Conservation (phyloP, 2,888 invertebrate species). For the Matsumyia berberina region DNA sequence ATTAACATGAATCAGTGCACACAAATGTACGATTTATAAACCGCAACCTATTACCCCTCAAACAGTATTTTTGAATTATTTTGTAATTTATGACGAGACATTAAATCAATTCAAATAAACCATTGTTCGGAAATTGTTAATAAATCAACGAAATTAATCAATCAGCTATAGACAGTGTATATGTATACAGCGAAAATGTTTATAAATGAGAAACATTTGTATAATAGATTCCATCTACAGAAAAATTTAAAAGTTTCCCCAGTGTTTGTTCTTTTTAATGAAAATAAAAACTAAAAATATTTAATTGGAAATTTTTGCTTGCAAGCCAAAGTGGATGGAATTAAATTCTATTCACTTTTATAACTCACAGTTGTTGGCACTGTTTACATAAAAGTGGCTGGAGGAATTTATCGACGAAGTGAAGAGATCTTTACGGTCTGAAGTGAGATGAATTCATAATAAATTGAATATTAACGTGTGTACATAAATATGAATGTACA, state of each 20-base stretch:
- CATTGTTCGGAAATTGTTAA: not conserved
- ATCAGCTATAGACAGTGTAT: not conserved
- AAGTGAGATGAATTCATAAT: too few relatives aligned
- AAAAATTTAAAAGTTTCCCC: not conserved
- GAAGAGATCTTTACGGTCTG: not conserved
- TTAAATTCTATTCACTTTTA: conserved; percentile 1
- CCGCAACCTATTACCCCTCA: too few relatives aligned
- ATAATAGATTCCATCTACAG: not conserved
- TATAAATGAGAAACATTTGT: not conserved
- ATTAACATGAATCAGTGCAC: too few relatives aligned
- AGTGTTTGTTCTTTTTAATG: not conserved
- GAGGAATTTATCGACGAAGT: not conserved
- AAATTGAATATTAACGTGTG: too few relatives aligned
- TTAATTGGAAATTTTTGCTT: not conserved
- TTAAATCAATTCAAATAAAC: conserved; percentile 15
- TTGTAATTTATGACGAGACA: not conserved
- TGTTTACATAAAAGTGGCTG: not conserved
- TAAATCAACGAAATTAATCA: conserved; percentile 8
- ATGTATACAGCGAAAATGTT: not conserved
- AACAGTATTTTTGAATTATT: too few relatives aligned
- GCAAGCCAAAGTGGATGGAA: conserved; percentile 6
- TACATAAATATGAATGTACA: too few relatives aligned
- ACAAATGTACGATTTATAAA: not conserved
- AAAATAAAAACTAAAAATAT: not conserved
- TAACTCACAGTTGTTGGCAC: not conserved